These are phyloP conservation scores for Hassar affinis DNA, from an alignment of 2,113 vertebrate species.

Conservation along the genomic window DNA sequence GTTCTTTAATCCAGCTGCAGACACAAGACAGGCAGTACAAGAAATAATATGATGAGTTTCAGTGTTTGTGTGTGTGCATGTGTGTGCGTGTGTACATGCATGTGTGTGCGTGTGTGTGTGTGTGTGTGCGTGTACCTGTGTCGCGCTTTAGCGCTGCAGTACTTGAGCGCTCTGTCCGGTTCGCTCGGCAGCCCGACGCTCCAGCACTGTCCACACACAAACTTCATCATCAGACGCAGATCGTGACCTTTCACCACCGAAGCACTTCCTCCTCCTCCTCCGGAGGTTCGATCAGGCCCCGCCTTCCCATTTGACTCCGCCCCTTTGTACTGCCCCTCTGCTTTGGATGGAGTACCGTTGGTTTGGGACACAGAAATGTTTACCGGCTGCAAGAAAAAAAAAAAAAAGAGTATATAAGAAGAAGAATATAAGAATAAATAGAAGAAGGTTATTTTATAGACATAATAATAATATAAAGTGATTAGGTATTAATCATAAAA, in stretches of 20 bases:
- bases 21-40: background rate
- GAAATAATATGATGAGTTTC: no score
- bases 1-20: slow-evolving; percentile 91
- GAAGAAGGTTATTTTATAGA: background rate
- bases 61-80: background rate
- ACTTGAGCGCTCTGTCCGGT: slow-evolving; percentile 85
- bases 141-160: slow-evolving; percentile 87
- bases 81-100: slow-evolving; percentile 8
- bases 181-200: slow-evolving; percentile 81
- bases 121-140: slow-evolving; percentile 76
- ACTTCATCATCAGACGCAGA: slow-evolving; percentile 83
- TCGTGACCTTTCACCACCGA: slow-evolving; percentile 8
- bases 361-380: background rate
- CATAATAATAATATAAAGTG: background rate
- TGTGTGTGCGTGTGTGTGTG: background rate
- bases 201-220: slow-evolving; percentile 89
- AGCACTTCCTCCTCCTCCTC: slow-evolving; percentile 31
- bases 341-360: slow-evolving; percentile 20
- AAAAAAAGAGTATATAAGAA: background rate
- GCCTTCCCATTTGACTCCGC: slow-evolving; percentile 17
- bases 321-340: slow-evolving; percentile 12
- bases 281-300: slow-evolving; percentile 16
- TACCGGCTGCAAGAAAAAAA: background rate
- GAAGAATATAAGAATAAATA: background rate
- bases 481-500: no score